Percentiles rank a stretch among this genome's conserved stretches.
Evolutionary conservation across 2,888 invertebrate genomes (phyloP).

Genomic region (Pterostichus niger): DNA sequence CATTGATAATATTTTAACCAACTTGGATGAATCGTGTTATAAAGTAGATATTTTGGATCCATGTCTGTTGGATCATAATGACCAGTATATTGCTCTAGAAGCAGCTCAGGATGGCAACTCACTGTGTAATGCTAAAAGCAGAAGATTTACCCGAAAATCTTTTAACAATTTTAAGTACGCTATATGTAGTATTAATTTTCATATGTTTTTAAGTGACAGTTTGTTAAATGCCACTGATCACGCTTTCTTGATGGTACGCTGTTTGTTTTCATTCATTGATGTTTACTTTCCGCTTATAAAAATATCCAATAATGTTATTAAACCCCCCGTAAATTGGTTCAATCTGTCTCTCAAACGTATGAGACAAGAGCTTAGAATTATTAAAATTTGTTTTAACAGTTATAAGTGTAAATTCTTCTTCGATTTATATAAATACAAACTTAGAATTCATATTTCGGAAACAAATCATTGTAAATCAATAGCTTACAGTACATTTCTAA

Average conservation of each 20-base stretch:
- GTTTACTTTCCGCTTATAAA: neutral
- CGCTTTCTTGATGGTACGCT: neutral
- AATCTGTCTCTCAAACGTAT: too few relatives aligned
- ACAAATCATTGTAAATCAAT: neutral
- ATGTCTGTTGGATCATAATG: neutral
- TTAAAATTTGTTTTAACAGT: too few relatives aligned
- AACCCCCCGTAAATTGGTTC: too few relatives aligned
- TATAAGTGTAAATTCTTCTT: too few relatives aligned
- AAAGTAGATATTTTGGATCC: neutral
- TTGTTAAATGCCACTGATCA: slow-evolving; percentile 1
- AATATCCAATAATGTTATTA: neutral
- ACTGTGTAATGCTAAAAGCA: neutral
- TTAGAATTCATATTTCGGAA: neutral
- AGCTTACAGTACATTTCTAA: neutral
- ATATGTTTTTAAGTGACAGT: neutral
- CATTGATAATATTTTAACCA: too few relatives aligned
- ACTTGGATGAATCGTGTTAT: neutral
- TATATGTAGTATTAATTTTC: neutral
- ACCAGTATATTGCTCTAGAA: neutral
- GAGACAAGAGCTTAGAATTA: too few relatives aligned
- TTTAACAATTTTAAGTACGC: neutral
- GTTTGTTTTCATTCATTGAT: neutral
- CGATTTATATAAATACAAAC: neutral
- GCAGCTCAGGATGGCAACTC: neutral
- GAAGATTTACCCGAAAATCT: too few relatives aligned